These are phyloP conservation scores for Megathymus violae DNA, from an alignment of 1,140 invertebrate genomes.

Conservation along the genomic window DNA sequence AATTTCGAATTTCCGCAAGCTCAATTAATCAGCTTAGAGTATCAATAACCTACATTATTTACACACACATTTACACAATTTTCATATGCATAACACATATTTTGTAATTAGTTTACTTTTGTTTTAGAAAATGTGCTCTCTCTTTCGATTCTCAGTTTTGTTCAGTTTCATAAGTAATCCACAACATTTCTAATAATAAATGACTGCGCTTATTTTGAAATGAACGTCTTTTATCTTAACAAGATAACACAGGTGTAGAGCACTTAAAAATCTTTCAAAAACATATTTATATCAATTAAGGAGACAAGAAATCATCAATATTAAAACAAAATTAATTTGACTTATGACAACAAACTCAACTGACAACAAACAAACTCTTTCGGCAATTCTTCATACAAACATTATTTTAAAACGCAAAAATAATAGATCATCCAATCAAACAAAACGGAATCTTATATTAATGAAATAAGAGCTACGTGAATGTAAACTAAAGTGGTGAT, in stretches of 20 bases:
- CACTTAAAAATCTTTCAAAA: neutral
- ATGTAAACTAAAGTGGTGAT: neutral
- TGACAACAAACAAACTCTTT: slow-evolving; percentile 39
- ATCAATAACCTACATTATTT: too few relatives aligned
- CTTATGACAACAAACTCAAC: slow-evolving; percentile 36
- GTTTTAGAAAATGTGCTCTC: too few relatives aligned
- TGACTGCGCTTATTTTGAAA: too few relatives aligned
- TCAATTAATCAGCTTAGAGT: too few relatives aligned
- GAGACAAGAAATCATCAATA: slow-evolving; percentile 3
- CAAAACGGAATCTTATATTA: slow-evolving; percentile 16
- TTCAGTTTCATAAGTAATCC: too few relatives aligned
- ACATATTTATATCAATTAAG: neutral
- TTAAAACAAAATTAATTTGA: slow-evolving; percentile 25
- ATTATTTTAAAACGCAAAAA: slow-evolving; percentile 39
- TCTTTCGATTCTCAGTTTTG: too few relatives aligned
- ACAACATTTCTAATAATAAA: too few relatives aligned
- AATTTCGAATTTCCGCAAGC: too few relatives aligned
- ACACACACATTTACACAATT: too few relatives aligned
- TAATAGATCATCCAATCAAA: neutral
- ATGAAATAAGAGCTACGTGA: neutral
- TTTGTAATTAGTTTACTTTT: too few relatives aligned
- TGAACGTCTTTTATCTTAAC: neutral
- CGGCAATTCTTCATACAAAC: slow-evolving; percentile 28
- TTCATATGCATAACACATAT: too few relatives aligned
- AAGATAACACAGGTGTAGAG: neutral